Conservation (phyloP, 2,113 vertebrate species). For the Lutjanus erythropterus region DNA sequence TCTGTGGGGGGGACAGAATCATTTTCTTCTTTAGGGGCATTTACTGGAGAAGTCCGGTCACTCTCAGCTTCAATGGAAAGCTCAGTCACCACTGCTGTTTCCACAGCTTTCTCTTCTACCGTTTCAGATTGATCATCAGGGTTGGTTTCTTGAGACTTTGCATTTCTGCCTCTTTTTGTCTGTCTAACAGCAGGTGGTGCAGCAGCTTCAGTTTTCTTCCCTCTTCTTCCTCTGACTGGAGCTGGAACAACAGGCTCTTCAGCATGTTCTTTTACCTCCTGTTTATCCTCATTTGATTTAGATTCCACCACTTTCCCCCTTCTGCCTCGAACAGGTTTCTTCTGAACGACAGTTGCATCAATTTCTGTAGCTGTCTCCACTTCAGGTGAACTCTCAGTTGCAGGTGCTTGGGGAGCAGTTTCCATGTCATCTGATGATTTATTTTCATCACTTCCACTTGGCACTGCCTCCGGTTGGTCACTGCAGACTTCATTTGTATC, state of each 20-base stretch:
- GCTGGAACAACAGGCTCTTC: conserved; percentile 24
- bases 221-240: conserved; percentile 68
- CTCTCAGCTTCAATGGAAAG: conserved; percentile 2
- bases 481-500: conserved; percentile 14
- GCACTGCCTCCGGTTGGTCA: conserved; percentile 7
- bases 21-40: conserved; percentile 1
- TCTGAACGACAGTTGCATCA: not conserved
- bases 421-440: conserved; percentile 7
- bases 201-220: conserved; percentile 55
- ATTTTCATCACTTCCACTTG: conserved; percentile 5
- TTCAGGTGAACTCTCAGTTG: not conserved
- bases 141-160: conserved; percentile 35
- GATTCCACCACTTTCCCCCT: conserved; percentile 26
- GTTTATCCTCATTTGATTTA: conserved; percentile 34
- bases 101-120: conserved; percentile 1
- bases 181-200: conserved; percentile 45
- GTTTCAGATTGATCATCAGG: conserved; percentile 17
- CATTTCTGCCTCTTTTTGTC: conserved; percentile 61
- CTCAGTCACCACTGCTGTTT: conserved; percentile 16
- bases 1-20: not conserved
- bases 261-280: not conserved
- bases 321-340: conserved; percentile 53
- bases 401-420: conserved; percentile 6
- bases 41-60: not conserved
- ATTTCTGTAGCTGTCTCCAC: conserved; percentile 3